Evolutionary conservation across 30 jellyfish, hydroid and myxozoan species (phyloP).

Genomic region (Aurelia coerulea): DNA sequence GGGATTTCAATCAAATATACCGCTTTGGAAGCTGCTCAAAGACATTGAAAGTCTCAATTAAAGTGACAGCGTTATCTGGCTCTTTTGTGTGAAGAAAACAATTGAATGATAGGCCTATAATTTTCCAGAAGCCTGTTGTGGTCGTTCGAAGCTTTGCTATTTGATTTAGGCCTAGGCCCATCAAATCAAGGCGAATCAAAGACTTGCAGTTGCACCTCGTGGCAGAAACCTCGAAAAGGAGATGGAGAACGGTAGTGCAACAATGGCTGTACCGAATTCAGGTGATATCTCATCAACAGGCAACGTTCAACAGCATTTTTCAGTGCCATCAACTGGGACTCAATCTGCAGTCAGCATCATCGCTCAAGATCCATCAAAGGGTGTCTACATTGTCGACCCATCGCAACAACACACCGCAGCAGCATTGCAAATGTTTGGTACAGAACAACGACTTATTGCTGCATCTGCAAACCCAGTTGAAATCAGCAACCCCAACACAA

Average conservation of each 20-base stretch:
- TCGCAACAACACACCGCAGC: constrained; percentile 79
- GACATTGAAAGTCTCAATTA: no score
- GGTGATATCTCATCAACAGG: constrained; percentile 45
- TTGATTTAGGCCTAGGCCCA: no score
- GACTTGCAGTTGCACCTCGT: background rate
- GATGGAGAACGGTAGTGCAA: constrained; percentile 64
- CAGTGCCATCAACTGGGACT: constrained; percentile 69
- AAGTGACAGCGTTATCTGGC: no score
- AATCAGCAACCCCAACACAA: constrained; percentile 21
- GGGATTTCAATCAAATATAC: no score
- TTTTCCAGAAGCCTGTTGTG: no score
- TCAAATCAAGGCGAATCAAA: no score
- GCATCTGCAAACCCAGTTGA: constrained; percentile 56
- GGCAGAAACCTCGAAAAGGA: constrained; percentile 5
- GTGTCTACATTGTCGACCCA: constrained; percentile 90
- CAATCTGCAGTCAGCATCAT: constrained; percentile 79
- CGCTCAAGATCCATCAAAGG: constrained; percentile 90
- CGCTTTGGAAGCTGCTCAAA: no score
- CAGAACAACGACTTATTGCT: constrained; percentile 74
- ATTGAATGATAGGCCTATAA: no score
- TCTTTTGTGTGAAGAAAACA: no score
- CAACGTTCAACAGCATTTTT: constrained; percentile 64
- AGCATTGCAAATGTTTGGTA: constrained; percentile 84
- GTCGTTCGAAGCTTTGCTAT: no score
- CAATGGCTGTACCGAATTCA: constrained; percentile 49